phyloP scores from a whole-genome alignment of 2,797 vertebrate species.

The Girardinus metallicus region DNA sequence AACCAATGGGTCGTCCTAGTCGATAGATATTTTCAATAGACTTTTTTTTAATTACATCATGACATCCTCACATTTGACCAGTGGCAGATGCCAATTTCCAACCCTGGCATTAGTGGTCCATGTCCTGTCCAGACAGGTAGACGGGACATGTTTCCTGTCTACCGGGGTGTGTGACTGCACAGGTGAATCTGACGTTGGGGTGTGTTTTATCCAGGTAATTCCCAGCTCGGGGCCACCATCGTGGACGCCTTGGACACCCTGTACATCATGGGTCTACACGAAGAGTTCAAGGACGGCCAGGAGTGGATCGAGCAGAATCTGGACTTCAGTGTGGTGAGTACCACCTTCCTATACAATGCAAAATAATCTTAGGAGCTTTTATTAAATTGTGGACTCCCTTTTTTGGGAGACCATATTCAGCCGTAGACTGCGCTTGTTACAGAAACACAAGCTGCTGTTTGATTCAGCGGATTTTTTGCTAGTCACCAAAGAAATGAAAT shows the following conservation, averaged over 20 bases:
- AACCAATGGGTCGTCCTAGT: too few relatives aligned
- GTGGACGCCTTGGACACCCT: conserved; percentile 97
- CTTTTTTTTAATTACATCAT: too few relatives aligned
- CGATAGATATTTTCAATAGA: too few relatives aligned
- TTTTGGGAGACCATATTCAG: neutral
- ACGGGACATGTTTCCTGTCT: neutral
- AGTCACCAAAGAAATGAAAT: neutral
- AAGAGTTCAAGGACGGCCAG: conserved; percentile 96
- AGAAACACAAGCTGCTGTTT: neutral
- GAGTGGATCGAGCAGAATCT: conserved; percentile 97
- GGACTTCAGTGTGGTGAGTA: conserved; percentile 92
- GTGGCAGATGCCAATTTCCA: too few relatives aligned
- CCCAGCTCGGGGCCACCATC: conserved; percentile 95
- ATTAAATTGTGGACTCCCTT: neutral
- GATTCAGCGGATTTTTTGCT: neutral
- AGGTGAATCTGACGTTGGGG: neutral
- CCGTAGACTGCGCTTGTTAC: neutral
- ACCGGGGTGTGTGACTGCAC: neutral
- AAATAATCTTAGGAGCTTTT: neutral
- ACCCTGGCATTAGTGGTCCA: too few relatives aligned
- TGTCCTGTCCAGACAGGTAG: too few relatives aligned
- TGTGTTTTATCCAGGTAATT: conserved; percentile 85
- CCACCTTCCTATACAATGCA: neutral
- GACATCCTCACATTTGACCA: too few relatives aligned
- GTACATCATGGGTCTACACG: conserved; percentile 97